Evolutionary conservation across 35 echinoderm and acorn worm genomes (phyloP).

Genomic region (Lytechinus variegatus): DNA sequence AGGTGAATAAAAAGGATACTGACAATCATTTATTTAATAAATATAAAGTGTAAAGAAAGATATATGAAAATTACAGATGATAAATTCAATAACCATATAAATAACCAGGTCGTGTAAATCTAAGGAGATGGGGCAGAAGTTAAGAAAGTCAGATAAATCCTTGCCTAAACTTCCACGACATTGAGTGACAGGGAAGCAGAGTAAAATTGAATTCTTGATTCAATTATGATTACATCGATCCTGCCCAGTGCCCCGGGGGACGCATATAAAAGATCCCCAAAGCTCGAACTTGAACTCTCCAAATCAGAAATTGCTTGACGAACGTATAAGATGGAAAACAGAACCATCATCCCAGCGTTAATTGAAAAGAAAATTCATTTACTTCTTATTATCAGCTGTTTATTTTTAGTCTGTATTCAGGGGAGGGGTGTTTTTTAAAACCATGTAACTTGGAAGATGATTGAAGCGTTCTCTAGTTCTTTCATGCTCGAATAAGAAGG

Average conservation of each 20-base stretch:
- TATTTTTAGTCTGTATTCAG: neutral
- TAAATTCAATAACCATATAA: too few relatives aligned
- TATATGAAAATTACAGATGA: too few relatives aligned
- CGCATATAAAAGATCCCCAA: neutral
- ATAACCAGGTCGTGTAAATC: too few relatives aligned
- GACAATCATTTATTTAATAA: too few relatives aligned
- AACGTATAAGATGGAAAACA: neutral
- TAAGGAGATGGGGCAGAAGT: neutral
- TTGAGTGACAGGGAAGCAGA: neutral
- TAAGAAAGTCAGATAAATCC: neutral
- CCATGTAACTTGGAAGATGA: too few relatives aligned
- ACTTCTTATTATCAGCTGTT: neutral
- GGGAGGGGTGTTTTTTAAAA: too few relatives aligned
- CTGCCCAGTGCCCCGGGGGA: neutral
- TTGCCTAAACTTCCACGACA: neutral
- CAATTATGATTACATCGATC: neutral
- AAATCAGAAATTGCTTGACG: neutral
- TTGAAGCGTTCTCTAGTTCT: too few relatives aligned
- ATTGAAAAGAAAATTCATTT: neutral
- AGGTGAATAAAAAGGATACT: too few relatives aligned
- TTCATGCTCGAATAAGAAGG: too few relatives aligned
- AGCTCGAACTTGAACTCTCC: neutral
- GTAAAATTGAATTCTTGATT: conserved; percentile 6
- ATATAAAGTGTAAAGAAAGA: too few relatives aligned
- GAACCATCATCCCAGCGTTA: neutral